These are phyloP conservation scores for Thelaira solivaga DNA, from an alignment of 2,888 invertebrate species.

Conservation along the genomic window DNA sequence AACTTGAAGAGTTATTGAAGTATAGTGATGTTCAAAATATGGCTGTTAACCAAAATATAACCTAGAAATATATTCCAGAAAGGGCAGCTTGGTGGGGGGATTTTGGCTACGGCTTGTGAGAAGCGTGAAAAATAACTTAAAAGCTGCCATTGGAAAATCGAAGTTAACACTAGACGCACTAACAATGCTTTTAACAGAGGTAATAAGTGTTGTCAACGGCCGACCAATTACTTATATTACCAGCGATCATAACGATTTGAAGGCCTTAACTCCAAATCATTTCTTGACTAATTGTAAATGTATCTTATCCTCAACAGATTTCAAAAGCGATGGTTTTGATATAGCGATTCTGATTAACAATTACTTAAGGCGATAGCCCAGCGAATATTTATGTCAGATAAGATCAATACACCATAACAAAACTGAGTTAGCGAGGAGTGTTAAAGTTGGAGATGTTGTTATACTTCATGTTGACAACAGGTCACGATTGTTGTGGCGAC, in stretches of 20 bases:
- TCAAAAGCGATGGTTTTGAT: constrained; percentile 10
- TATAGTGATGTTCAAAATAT: constrained; percentile 30
- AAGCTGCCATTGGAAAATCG: constrained; percentile 50
- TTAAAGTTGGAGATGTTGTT: too few species aligned
- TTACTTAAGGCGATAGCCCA: too few species aligned
- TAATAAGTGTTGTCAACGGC: too few species aligned
- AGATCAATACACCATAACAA: too few species aligned
- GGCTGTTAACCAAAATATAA: constrained; percentile 36
- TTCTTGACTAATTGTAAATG: too few species aligned
- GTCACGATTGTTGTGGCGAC: too few species aligned
- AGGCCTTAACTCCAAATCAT: too few species aligned
- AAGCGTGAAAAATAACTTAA: constrained; percentile 45
- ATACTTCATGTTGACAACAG: too few species aligned
- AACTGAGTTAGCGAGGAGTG: too few species aligned
- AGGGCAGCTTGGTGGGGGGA: constrained; percentile 59
- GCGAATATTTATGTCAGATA: too few species aligned
- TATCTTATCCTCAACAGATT: too few species aligned
- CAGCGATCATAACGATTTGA: constrained; percentile 42
- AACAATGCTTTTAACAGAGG: constrained; percentile 39
- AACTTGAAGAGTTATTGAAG: constrained; percentile 33
- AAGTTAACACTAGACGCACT: constrained; percentile 33
- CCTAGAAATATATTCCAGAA: constrained; percentile 46
- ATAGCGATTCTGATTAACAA: too few species aligned
- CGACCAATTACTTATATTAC: constrained; percentile 47
- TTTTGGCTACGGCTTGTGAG: constrained; percentile 56